phyloP scores from a whole-genome alignment of 2,113 vertebrate genomes.

The Athene cunicularia region DNA sequence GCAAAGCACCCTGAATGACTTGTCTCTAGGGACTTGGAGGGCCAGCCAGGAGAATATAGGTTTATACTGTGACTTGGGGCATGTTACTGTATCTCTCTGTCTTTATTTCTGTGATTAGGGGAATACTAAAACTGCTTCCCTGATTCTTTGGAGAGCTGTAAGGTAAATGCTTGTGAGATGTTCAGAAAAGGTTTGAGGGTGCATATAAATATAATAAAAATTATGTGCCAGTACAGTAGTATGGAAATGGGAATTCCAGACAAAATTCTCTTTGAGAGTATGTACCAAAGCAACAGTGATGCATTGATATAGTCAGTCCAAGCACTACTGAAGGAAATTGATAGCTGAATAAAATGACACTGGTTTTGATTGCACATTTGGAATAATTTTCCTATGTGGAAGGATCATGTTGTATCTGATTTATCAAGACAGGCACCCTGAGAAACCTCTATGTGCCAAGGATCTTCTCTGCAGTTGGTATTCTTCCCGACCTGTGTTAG shows the following conservation, averaged over 20 bases:
- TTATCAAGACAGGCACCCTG: background rate
- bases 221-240: background rate
- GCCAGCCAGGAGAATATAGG: rapidly evolving
- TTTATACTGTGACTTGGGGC: background rate
- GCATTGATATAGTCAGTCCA: background rate
- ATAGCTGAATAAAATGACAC: background rate
- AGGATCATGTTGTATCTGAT: background rate
- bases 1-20: background rate
- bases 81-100: background rate
- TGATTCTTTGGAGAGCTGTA: background rate
- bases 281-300: background rate
- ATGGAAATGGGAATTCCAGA: background rate
- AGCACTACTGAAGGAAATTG: background rate
- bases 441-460: background rate
- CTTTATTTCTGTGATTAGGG: background rate
- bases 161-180: background rate
- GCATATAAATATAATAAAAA: background rate
- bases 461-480: background rate
- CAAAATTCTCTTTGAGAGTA: background rate
- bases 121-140: background rate
- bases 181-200: background rate
- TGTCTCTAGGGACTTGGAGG: background rate
- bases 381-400: background rate
- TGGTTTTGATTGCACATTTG: background rate
- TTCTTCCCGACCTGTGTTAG: background rate